These are phyloP conservation scores for Melanotaenia parkinsoni DNA, from an alignment of 2,797 vertebrate genomes.

Conservation along the genomic window DNA sequence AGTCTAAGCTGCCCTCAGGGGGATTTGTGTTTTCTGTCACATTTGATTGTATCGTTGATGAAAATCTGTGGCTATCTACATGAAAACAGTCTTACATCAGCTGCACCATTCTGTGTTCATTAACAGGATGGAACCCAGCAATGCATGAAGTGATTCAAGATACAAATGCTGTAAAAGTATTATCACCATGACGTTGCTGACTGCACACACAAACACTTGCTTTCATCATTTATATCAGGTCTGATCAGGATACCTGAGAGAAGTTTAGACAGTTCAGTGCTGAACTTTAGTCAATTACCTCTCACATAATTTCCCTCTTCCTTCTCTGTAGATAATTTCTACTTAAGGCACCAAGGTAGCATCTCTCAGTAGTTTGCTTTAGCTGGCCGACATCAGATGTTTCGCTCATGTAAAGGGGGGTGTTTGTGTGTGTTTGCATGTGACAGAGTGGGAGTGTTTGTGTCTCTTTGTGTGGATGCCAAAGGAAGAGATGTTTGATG, in stretches of 20 bases:
- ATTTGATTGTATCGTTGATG: constrained; percentile 35
- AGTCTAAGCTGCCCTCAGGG: constrained; percentile 24
- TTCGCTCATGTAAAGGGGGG: constrained; percentile 42
- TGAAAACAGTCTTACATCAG: not conserved
- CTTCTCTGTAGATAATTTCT: constrained; percentile 20
- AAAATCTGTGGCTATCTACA: not conserved
- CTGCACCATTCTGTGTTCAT: constrained; percentile 15
- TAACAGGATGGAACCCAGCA: not conserved
- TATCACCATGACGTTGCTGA: constrained; percentile 3
- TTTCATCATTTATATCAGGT: constrained; percentile 27
- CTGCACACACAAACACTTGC: not conserved
- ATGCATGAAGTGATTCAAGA: constrained; percentile 27
- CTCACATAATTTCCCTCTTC: not conserved
- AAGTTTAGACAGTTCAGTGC: constrained; percentile 36
- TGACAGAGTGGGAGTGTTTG: constrained; percentile 26
- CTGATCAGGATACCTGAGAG: constrained; percentile 29
- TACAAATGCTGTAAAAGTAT: constrained; percentile 23
- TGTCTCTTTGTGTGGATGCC: constrained; percentile 54
- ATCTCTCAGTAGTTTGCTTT: constrained; percentile 24
- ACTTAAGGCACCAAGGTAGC: constrained; percentile 32
- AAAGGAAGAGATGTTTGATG: constrained; percentile 58
- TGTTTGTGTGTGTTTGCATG: constrained; percentile 18
- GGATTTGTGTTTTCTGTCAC: constrained; percentile 45
- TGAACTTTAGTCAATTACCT: constrained; percentile 15
- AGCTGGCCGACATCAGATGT: constrained; percentile 52